A percentile compares a stretch with the other conserved stretches of the same genome.
phyloP scores from a whole-genome alignment of 2,113 vertebrate species.

The Oceanites oceanicus region DNA sequence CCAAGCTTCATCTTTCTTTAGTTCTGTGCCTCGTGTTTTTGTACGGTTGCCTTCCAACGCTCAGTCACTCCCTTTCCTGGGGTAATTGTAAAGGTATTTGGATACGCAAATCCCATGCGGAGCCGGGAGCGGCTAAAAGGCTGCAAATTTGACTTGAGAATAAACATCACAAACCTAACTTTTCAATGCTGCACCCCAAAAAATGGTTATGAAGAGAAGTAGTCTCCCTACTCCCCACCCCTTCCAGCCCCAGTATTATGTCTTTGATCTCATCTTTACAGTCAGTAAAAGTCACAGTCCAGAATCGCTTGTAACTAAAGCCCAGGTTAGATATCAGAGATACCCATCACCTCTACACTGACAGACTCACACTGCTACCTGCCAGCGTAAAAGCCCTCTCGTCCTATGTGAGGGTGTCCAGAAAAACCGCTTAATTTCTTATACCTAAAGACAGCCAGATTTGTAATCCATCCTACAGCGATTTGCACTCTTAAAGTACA shows the following conservation, averaged over 20 bases:
- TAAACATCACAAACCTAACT: not conserved
- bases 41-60: not conserved
- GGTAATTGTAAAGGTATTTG: not conserved
- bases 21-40: not conserved
- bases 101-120: not conserved
- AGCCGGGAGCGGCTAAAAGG: not conserved
- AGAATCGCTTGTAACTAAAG: not conserved
- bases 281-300: not conserved
- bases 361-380: not conserved
- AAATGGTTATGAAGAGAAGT: not conserved
- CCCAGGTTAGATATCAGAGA: not conserved
- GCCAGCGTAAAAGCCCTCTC: not conserved
- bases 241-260: not conserved
- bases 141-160: not conserved
- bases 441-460: not conserved
- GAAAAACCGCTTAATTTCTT: not conserved
- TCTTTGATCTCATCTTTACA: not conserved
- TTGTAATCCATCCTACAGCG: not conserved
- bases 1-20: not conserved
- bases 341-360: not conserved
- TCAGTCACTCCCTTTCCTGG: not conserved
- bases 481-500: not conserved
- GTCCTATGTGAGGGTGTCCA: not conserved
- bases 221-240: not conserved
- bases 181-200: not conserved